phyloP scores from a whole-genome alignment of 2,113 vertebrate genomes.

The Pseudorectes ferrugineus region DNA sequence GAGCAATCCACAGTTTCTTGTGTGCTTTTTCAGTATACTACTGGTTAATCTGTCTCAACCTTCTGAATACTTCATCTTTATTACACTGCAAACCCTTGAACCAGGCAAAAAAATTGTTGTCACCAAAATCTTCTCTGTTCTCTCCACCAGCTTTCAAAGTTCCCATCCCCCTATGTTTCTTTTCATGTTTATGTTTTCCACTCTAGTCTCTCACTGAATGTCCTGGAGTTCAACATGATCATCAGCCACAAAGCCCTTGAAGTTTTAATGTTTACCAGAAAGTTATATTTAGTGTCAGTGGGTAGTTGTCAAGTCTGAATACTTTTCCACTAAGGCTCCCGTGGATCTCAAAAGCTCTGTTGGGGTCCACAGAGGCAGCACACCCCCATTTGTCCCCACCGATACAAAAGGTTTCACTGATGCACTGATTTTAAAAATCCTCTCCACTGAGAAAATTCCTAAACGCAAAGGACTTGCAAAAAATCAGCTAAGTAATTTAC shows the following conservation, averaged over 20 bases:
- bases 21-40: not conserved
- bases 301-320: not conserved
- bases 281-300: slow-evolving; percentile 9
- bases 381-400: not conserved
- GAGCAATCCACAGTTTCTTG: not conserved
- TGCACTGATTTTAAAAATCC: not conserved
- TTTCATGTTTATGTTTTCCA: slow-evolving; percentile 24
- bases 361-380: not conserved
- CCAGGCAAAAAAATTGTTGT: not conserved
- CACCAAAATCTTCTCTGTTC: not conserved
- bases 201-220: not conserved
- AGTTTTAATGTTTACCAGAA: slow-evolving; percentile 43
- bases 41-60: not conserved
- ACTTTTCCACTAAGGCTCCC: not conserved
- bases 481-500: not conserved
- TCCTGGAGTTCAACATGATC: not conserved
- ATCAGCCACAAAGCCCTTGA: slow-evolving; percentile 30
- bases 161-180: not conserved
- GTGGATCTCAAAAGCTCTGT: not conserved
- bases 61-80: not conserved
- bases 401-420: not conserved
- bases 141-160: not conserved
- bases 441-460: not conserved
- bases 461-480: not conserved
- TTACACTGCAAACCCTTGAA: not conserved